phyloP scores from a whole-genome alignment of 1,140 invertebrate genomes.

The Polypedilum vanderplanki region DNA sequence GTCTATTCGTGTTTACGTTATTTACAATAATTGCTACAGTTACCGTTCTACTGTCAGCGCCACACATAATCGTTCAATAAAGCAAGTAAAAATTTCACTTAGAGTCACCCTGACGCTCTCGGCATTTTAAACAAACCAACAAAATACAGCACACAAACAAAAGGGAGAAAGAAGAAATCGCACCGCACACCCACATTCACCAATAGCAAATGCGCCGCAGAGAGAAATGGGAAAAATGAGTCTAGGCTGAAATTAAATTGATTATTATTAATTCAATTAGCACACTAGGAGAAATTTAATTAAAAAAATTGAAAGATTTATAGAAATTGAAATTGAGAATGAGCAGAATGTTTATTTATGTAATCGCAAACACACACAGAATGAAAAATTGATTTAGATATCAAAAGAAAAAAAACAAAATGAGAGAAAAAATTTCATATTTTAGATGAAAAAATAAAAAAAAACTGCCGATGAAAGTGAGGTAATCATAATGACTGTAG shows the following conservation, averaged over 20 bases:
- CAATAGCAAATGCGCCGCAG: no score
- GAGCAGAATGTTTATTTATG: background rate
- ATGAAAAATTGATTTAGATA: background rate
- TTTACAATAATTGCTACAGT: conserved; percentile 95
- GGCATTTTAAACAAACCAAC: no score
- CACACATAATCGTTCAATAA: conserved; percentile 91
- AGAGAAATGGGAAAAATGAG: background rate
- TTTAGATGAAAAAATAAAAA: background rate
- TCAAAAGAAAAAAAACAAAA: background rate
- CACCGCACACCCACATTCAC: background rate
- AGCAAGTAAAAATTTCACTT: background rate
- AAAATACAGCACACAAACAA: background rate
- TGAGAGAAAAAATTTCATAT: background rate
- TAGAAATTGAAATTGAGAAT: background rate
- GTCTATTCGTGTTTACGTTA: conserved; percentile 92
- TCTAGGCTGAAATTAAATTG: conserved; percentile 5
- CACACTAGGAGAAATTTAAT: conserved; percentile 11
- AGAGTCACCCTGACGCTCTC: no score
- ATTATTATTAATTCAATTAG: conserved; percentile 15
- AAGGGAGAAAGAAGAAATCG: background rate
- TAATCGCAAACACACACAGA: background rate
- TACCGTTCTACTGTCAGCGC: conserved; percentile 85
- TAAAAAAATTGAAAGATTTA: background rate
- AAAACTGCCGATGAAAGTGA: conserved; percentile 7
- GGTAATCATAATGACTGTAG: background rate